Percentiles rank a stretch among this genome's conserved stretches.
phyloP scores from a whole-genome alignment of 2,797 vertebrate genomes.

The Scolopax bukidnonensis region DNA sequence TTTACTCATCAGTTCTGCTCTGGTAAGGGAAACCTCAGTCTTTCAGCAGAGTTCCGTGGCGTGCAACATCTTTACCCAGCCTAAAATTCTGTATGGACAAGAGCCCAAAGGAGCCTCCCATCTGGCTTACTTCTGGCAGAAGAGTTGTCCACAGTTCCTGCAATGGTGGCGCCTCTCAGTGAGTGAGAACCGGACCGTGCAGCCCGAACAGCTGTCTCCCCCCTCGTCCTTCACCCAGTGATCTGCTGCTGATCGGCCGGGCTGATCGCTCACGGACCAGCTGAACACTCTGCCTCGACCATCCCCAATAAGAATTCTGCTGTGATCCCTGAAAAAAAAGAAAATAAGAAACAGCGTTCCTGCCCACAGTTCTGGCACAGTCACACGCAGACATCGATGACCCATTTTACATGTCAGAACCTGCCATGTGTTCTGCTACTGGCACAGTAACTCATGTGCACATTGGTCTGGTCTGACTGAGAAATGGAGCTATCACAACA shows the following conservation, averaged over 20 bases:
- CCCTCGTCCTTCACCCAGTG: conserved; percentile 99
- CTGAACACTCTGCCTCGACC: conserved; percentile 94
- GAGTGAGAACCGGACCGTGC: conserved; percentile 92
- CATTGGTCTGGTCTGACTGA: neutral
- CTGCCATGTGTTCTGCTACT: fast-evolving
- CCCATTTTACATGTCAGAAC: fast-evolving
- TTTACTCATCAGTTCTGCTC: neutral
- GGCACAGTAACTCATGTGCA: fast-evolving
- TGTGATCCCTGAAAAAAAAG: conserved; percentile 88
- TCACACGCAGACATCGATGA: fast-evolving
- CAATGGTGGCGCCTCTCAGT: conserved; percentile 97
- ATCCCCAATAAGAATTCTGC: conserved; percentile 94
- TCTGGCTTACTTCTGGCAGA: conserved; percentile 94
- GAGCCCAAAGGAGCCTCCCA: neutral
- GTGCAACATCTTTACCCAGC: neutral
- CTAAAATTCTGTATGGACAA: neutral
- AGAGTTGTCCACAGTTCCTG: conserved; percentile 98
- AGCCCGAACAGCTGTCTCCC: conserved; percentile 94
- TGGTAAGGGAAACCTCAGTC: neutral
- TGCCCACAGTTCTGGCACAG: neutral
- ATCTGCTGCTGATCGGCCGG: conserved; percentile 93
- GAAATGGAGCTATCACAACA: neutral
- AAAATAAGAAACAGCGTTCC: neutral
- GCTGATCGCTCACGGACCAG: conserved; percentile 98
- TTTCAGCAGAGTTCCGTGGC: neutral